phyloP scores from a whole-genome alignment of 2,113 vertebrate species.

The Vimba vimba region DNA sequence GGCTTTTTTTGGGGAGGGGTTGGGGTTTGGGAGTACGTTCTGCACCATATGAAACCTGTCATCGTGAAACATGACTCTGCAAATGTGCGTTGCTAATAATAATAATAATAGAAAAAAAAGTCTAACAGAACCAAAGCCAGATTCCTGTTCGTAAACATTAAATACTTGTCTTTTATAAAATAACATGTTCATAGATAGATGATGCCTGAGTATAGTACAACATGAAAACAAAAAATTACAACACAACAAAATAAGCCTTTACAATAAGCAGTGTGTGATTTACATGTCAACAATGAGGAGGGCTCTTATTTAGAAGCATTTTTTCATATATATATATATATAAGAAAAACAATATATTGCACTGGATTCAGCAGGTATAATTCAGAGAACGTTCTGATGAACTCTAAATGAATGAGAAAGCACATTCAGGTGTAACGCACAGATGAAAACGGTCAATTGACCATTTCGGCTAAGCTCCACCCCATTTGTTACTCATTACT shows the following conservation, averaged over 20 bases:
- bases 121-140: not conserved
- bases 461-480: not conserved
- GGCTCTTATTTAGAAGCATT: not conserved
- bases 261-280: slow-evolving; percentile 8
- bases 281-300: slow-evolving; percentile 24
- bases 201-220: slow-evolving; percentile 36
- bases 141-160: slow-evolving; percentile 29
- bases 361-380: slow-evolving; percentile 23
- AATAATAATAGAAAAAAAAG: not conserved
- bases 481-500: not conserved
- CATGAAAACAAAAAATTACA: slow-evolving; percentile 26
- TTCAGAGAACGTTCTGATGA: not conserved
- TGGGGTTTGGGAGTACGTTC: slow-evolving; percentile 2
- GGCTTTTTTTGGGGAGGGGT: not conserved
- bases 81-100: not conserved
- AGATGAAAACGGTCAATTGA: not conserved
- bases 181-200: not conserved
- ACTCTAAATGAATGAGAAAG: slow-evolving; percentile 1
- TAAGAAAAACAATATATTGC: slow-evolving; percentile 8
- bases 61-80: slow-evolving; percentile 12
- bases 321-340: not conserved
- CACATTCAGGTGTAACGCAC: slow-evolving; percentile 26
- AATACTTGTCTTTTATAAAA: not conserved
- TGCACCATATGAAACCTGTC: slow-evolving; percentile 25
- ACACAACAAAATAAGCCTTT: slow-evolving; percentile 32